Percentiles rank a stretch among this genome's conserved stretches.
These are phyloP conservation scores for Ecliptopera silaceata DNA, from an alignment of 2,888 invertebrate genomes.

Conservation along the genomic window DNA sequence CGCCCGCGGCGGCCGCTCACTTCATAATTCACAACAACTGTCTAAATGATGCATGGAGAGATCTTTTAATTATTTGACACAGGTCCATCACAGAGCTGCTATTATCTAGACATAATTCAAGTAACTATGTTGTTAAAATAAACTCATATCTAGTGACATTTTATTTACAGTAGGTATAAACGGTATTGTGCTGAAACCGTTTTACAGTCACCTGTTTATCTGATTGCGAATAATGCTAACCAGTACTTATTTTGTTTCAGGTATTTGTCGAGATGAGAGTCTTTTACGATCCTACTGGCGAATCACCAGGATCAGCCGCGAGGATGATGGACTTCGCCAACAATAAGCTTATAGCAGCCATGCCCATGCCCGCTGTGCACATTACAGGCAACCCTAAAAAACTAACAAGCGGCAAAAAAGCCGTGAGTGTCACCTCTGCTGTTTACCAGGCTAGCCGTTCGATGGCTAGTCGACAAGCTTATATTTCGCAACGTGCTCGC, in stretches of 20 bases:
- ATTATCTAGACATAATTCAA: neutral
- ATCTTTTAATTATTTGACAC: constrained; percentile 1
- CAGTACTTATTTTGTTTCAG: constrained; percentile 27
- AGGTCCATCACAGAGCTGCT: neutral
- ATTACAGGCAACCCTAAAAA: neutral
- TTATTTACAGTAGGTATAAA: too few relatives aligned
- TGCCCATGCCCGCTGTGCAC: constrained; percentile 7
- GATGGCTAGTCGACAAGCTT: constrained; percentile 1
- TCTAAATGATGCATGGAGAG: constrained; percentile 1
- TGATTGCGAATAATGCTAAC: too few relatives aligned
- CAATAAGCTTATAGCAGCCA: neutral
- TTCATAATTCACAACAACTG: constrained; percentile 2
- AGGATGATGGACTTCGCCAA: constrained; percentile 4
- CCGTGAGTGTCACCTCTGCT: neutral
- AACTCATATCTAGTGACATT: too few relatives aligned
- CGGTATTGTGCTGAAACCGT: too few relatives aligned
- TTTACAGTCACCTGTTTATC: too few relatives aligned
- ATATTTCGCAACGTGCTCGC: neutral
- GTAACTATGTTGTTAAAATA: neutral
- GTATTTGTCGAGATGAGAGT: constrained; percentile 60
- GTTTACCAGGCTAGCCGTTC: neutral
- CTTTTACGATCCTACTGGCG: constrained; percentile 41
- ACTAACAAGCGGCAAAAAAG: neutral
- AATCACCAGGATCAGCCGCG: neutral
- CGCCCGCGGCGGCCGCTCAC: neutral